Percentiles rank a stretch among this genome's conserved stretches.
phyloP scores from a whole-genome alignment of 2,888 invertebrate species.

The Drosophila pullipes region DNA sequence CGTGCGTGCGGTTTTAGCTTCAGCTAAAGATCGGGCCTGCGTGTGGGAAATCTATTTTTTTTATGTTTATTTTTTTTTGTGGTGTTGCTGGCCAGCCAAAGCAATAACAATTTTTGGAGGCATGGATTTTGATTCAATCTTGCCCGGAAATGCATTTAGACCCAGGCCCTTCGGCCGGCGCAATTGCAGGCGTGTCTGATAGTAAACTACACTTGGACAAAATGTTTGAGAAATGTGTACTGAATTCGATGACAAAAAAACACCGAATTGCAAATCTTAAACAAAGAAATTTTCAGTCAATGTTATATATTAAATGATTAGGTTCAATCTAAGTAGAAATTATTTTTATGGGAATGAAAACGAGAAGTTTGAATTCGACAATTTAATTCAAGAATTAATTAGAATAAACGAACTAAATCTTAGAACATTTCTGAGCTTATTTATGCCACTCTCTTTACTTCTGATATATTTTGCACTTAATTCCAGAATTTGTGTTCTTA shows the following conservation, averaged over 20 bases:
- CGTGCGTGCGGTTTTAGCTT: slow-evolving; percentile 74
- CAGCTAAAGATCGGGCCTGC: slow-evolving; percentile 47
- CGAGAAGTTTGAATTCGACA: not conserved
- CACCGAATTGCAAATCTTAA: too few species aligned
- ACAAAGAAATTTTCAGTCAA: not conserved
- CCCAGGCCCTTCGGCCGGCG: slow-evolving; percentile 36
- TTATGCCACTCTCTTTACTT: not conserved
- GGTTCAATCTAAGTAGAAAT: not conserved
- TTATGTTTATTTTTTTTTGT: slow-evolving; percentile 14
- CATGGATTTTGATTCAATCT: slow-evolving; percentile 51
- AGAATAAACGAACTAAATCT: not conserved
- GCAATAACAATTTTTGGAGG: slow-evolving; percentile 36
- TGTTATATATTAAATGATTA: not conserved
- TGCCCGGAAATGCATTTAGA: slow-evolving; percentile 78
- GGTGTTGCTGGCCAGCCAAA: slow-evolving; percentile 21
- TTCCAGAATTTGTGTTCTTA: not conserved
- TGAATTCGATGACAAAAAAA: not conserved
- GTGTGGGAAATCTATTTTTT: slow-evolving; percentile 69
- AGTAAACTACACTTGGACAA: not conserved
- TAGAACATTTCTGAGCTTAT: not conserved
- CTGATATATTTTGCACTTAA: not conserved
- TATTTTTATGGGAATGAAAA: too few species aligned
- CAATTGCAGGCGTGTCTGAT: slow-evolving; percentile 23
- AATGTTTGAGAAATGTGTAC: not conserved
- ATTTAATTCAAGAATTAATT: not conserved